Conservation (phyloP, 2,113 vertebrate species). For the Oceanodroma tethys region DNA sequence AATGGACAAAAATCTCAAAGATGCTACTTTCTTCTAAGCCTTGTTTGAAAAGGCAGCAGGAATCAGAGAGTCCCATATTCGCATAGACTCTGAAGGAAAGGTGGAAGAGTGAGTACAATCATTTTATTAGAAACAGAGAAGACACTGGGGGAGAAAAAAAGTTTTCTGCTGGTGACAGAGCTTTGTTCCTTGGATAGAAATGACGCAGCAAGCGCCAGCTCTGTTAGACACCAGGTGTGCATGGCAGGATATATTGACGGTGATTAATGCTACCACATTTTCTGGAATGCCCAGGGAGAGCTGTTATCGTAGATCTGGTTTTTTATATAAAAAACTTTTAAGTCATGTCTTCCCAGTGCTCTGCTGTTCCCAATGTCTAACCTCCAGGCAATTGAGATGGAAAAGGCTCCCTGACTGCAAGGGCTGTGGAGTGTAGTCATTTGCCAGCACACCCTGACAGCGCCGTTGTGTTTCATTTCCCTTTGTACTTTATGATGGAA, state of each 20-base stretch:
- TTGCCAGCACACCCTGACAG: neutral
- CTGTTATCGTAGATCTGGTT: neutral
- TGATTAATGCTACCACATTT: neutral
- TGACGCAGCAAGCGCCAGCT: neutral
- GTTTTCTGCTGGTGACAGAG: neutral
- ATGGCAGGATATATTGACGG: accelerated
- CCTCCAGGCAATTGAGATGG: neutral
- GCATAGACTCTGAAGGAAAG: neutral
- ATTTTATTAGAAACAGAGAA: neutral
- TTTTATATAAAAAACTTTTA: neutral
- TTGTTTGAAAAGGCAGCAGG: neutral
- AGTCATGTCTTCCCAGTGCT: neutral
- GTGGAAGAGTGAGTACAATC: neutral
- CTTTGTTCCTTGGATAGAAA: neutral
- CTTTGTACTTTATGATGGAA: neutral
- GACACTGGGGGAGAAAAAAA: neutral
- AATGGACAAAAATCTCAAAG: neutral
- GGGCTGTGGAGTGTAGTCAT: neutral
- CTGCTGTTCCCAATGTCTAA: neutral
- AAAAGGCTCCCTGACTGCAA: neutral
- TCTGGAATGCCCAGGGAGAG: neutral
- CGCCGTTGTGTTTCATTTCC: neutral
- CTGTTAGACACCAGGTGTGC: accelerated
- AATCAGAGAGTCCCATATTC: neutral
- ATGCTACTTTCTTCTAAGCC: neutral